Base-by-base conservation (phyloP, 2,797 vertebrate genomes). In the Gymnothorax javanicus region DNA sequence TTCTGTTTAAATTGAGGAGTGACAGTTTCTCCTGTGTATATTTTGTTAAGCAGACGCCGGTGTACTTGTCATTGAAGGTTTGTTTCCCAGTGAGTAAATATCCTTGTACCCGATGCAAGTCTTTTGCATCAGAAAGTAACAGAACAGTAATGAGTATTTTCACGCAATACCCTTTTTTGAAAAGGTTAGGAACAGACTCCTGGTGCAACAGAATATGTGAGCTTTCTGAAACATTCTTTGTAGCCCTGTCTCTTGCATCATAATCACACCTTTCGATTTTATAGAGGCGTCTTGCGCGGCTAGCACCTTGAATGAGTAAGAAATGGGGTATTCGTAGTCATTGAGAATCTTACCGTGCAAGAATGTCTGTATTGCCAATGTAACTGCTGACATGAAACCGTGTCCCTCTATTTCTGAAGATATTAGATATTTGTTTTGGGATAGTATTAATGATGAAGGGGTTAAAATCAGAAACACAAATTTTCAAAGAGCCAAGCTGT, bases 1-100 rank as follows among this genome's bases (percentile, higher is more conserved):
- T 50, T 89, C 88, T 90, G 50, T 89, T 88, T 79, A 88, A 79
- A 88, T 90, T 17, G 88, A 90, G 91, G 77, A 91, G 87, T 85
- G 86, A 87, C 85, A 84, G 81, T 84, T 82, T 73, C 69, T 85
- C 87, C 43, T 12, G 2, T 17, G 8, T 60, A 12, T 83, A 13
- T 25, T 15, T 86, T 71, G 90, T 87, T 84, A 81, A 86, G 57
- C 82, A 60, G 27, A 33, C 54, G 62, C 54, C 17, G 27, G 81
- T 58, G 25, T 69, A 85, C 79, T 81, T 83, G 88, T 27, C 77
- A 75, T 50, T 9, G 57, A 57, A 43, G 86, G 58, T 83, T 85
- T 83, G 58, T 89, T 87, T 86, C 7, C 86, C 64, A 43, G 82
- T 89, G 43, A 62, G 33, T 85, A 9, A 83, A 58, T 67, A 75